Evolutionary conservation across 2,888 invertebrate genomes (phyloP).

Genomic region (Pseudococcus viburni): DNA sequence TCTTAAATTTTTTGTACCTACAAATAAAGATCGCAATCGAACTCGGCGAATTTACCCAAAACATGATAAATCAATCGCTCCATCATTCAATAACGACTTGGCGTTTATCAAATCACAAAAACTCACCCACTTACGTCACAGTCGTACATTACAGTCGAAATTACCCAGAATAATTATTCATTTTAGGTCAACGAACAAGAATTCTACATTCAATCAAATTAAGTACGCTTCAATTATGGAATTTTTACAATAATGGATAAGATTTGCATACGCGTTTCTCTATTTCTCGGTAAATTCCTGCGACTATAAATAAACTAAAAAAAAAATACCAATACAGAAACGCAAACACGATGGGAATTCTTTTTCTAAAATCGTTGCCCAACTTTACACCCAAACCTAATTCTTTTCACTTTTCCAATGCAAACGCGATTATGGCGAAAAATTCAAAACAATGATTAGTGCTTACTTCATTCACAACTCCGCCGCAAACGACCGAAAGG

Average conservation of each 20-base stretch:
- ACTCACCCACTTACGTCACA: not conserved
- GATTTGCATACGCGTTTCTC: not conserved
- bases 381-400: not conserved
- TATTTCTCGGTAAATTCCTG: not conserved
- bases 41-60: too few species aligned
- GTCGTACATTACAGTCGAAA: not conserved
- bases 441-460: not conserved
- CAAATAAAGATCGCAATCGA: too few species aligned
- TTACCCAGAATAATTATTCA: not conserved
- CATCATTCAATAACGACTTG: too few species aligned
- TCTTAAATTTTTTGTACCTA: too few species aligned
- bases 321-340: not conserved
- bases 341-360: not conserved
- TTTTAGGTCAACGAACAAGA: not conserved
- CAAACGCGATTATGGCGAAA: not conserved
- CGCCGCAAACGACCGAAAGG: conserved; percentile 23
- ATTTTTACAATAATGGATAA: not conserved
- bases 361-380: not conserved
- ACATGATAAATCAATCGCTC: too few species aligned
- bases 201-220: not conserved
- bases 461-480: conserved; percentile 61
- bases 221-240: not conserved
- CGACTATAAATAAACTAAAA: not conserved
- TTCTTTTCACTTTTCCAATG: not conserved
- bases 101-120: too few species aligned